These are phyloP conservation scores for Aphidius gifuensis DNA, from an alignment of 1,140 invertebrate genomes.

Conservation along the genomic window DNA sequence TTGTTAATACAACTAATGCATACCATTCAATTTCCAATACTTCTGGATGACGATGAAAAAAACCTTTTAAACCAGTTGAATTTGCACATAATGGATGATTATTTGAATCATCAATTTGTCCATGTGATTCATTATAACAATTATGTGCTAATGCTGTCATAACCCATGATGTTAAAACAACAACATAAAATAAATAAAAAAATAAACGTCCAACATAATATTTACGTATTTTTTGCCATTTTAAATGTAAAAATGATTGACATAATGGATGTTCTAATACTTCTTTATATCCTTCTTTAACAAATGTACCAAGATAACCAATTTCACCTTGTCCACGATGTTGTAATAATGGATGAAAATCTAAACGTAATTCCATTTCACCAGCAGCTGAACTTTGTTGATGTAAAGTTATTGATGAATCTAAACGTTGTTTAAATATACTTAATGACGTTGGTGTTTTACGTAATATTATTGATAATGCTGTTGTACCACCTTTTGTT, in stretches of 20 bases:
- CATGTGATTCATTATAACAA: slow-evolving; percentile 66
- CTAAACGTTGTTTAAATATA: slow-evolving; percentile 73
- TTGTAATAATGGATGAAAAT: slow-evolving; percentile 75
- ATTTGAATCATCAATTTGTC: slow-evolving; percentile 31
- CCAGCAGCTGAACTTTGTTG: slow-evolving; percentile 73
- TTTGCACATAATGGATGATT: slow-evolving; percentile 61
- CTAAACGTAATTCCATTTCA: slow-evolving; percentile 76
- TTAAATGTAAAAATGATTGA: slow-evolving; percentile 78
- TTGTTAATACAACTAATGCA: slow-evolving; percentile 68
- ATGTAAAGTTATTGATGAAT: slow-evolving; percentile 73
- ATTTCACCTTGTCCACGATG: slow-evolving; percentile 77
- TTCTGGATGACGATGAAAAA: slow-evolving; percentile 67
- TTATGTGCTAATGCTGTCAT: slow-evolving; percentile 73
- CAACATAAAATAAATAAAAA: slow-evolving; percentile 75
- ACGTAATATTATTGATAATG: slow-evolving; percentile 75
- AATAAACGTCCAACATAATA: slow-evolving; percentile 78
- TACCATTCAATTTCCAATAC: slow-evolving; percentile 78
- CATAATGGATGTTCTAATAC: slow-evolving; percentile 78
- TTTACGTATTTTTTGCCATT: slow-evolving; percentile 87
- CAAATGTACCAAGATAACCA: slow-evolving; percentile 76
- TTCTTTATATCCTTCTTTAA: slow-evolving; percentile 80
- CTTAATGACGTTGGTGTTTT: slow-evolving; percentile 78
- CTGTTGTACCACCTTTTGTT: slow-evolving; percentile 78
- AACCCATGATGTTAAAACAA: slow-evolving; percentile 75
- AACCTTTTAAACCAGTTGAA: slow-evolving; percentile 69